A percentile compares a stretch with the other conserved stretches of the same genome.
These are phyloP conservation scores for Idaea dimidiata DNA, from an alignment of 2,888 invertebrate genomes.

Conservation along the genomic window DNA sequence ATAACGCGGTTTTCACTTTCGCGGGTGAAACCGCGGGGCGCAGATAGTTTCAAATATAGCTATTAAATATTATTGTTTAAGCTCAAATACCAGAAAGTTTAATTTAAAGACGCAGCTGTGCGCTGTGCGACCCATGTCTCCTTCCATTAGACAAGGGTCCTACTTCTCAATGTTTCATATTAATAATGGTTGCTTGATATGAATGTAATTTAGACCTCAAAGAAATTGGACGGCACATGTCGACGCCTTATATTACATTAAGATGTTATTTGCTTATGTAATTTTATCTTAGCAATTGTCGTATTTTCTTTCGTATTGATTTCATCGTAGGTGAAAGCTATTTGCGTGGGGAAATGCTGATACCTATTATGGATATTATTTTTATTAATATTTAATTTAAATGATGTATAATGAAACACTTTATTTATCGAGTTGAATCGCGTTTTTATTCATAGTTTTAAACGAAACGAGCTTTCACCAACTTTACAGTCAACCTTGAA, in stretches of 20 bases:
- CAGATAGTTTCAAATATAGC: not conserved
- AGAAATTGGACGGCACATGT: not conserved
- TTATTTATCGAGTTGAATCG: too few relatives aligned
- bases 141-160: conserved; percentile 19
- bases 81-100: conserved; percentile 10
- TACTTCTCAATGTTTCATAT: conserved; percentile 19
- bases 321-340: too few relatives aligned
- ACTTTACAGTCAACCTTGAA: too few relatives aligned
- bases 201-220: not conserved
- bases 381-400: too few relatives aligned
- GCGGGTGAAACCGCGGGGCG: too few relatives aligned
- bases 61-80: not conserved
- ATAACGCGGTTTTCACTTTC: too few relatives aligned
- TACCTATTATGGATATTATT: too few relatives aligned
- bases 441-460: too few relatives aligned
- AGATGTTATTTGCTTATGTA: not conserved
- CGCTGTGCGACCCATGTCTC: conserved; percentile 18
- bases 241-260: not conserved
- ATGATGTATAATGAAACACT: too few relatives aligned
- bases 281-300: not conserved
- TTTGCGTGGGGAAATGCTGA: too few relatives aligned
- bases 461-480: too few relatives aligned
- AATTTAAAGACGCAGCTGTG: conserved; percentile 13
- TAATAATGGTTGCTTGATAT: conserved; percentile 10
- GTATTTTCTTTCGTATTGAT: not conserved